Evolutionary conservation across 2,888 invertebrate genomes (phyloP), one percentile per base, ranked within the genome.

Genomic region (Mimumesa dahlbomi): DNA sequence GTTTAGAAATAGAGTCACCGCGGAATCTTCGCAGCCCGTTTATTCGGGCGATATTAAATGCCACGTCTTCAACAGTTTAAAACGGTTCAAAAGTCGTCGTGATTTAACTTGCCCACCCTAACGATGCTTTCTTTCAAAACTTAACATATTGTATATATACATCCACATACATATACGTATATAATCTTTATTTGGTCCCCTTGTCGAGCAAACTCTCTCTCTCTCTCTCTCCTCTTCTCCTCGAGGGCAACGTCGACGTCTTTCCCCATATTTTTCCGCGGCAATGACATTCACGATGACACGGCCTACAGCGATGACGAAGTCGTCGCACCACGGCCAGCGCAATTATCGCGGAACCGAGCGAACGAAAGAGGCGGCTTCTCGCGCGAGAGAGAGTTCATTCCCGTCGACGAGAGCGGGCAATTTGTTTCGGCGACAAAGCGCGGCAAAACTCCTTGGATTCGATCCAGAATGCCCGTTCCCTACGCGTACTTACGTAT

Each of bases 341-440:
- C 19, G 67, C 74, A 73, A 77, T 77, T 79, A 78, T 52, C 50
- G 54, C 50, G 63, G 59, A 64, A 45, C 36, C 38, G 58, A 49
- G 40, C 34, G 53, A 43, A 36, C 50, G 69, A 65, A 56, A 67
- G 43, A 36, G 42, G 54, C 54, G 42, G 36, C 25, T n/a, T n/a
- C n/a, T n/a, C n/a, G n/a, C 16, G 13, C 25, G 46, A 11, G 11
- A 14, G 45, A 16, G 13, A 31, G 53, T 34, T 14, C 45, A 52
- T 52, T 52, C 61, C 42, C 36, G 21, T 48, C 73, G 62, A 48
- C 77, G 65, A 57, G 62, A 48, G 53, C 74, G 77, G 63, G 66
- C 77, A 80, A 85, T 83, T 82, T 84, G 85, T 84, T 85, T 86
- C 75, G 81, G 77, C 82, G 84, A 84, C 86, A 83, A 83, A 87